A percentile compares a stretch with the other conserved stretches of the same genome.
These are phyloP conservation scores for Leptothorax acervorum DNA, from an alignment of 2,888 invertebrate genomes.

Conservation along the genomic window DNA sequence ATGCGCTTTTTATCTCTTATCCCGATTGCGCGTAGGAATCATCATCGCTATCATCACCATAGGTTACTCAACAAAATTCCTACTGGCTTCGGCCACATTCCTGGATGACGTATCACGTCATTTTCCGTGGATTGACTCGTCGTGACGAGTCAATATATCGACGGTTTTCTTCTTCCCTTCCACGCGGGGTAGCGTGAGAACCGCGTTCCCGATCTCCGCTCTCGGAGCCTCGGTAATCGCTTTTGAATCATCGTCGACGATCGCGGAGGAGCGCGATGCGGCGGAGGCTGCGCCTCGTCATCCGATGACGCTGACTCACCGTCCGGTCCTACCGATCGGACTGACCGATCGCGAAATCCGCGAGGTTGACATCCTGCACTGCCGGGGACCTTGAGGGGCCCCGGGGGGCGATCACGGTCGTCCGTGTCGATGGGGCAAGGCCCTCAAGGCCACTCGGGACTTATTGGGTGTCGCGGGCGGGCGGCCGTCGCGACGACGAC, in stretches of 20 bases:
- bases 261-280: slow-evolving; percentile 1
- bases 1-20: not conserved
- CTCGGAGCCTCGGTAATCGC: slow-evolving; percentile 51
- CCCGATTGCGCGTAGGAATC: slow-evolving; percentile 1
- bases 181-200: slow-evolving; percentile 38
- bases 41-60: not conserved
- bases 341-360: slow-evolving; percentile 19
- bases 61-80: slow-evolving; percentile 7
- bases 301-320: slow-evolving; percentile 63
- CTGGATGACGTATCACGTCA: not conserved
- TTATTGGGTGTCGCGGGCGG: slow-evolving; percentile 46
- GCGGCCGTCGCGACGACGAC: slow-evolving; percentile 12
- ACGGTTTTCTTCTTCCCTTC: slow-evolving; percentile 4
- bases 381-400: slow-evolving; percentile 73
- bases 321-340: not conserved
- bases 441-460: slow-evolving; percentile 75
- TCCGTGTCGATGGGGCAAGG: slow-evolving; percentile 72
- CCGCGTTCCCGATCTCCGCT: not conserved
- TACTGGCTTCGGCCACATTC: not conserved
- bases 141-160: slow-evolving; percentile 48
- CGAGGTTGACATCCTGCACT: slow-evolving; percentile 71
- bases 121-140: not conserved
- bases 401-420: slow-evolving; percentile 67
- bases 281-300: slow-evolving; percentile 55
- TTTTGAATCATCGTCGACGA: slow-evolving; percentile 61